Percentiles rank a stretch among this genome's conserved stretches.
phyloP scores from a whole-genome alignment of 2,888 invertebrate species.

The Myathropa florea region DNA sequence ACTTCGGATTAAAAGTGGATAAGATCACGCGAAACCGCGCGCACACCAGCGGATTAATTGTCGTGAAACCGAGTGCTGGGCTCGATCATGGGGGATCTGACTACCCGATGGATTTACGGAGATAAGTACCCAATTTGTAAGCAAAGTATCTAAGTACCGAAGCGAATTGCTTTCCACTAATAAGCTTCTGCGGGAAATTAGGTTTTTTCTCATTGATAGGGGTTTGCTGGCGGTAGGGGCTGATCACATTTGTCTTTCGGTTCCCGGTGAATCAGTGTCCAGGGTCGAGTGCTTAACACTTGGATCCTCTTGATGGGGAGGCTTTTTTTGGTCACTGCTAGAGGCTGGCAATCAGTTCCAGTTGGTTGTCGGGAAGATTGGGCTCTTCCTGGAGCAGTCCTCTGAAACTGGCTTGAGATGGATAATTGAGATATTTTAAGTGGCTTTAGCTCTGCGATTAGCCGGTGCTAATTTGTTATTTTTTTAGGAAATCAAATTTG shows the following conservation, averaged over 20 bases:
- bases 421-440: not conserved
- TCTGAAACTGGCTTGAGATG: not conserved
- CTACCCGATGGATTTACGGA: slow-evolving; percentile 11
- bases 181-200: slow-evolving; percentile 21
- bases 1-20: slow-evolving; percentile 54
- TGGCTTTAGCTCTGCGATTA: not conserved
- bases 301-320: not conserved
- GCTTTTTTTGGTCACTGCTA: not conserved
- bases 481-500: not conserved
- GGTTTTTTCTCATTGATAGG: not conserved
- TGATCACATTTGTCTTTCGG: not conserved
- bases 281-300: not conserved
- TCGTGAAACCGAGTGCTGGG: slow-evolving; percentile 17
- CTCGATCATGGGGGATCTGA: slow-evolving; percentile 5
- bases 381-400: not conserved
- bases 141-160: slow-evolving; percentile 57
- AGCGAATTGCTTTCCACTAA: slow-evolving; percentile 32
- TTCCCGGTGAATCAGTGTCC: not conserved
- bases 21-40: slow-evolving; percentile 58
- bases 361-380: slow-evolving; percentile 8
- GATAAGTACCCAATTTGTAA: slow-evolving; percentile 63
- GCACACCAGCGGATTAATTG: slow-evolving; percentile 37
- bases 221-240: not conserved
- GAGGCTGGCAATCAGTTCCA: slow-evolving; percentile 24
- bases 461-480: not conserved